These are phyloP conservation scores for Onthophagus sagittarius DNA, from an alignment of 2,888 invertebrate species.

Conservation along the genomic window DNA sequence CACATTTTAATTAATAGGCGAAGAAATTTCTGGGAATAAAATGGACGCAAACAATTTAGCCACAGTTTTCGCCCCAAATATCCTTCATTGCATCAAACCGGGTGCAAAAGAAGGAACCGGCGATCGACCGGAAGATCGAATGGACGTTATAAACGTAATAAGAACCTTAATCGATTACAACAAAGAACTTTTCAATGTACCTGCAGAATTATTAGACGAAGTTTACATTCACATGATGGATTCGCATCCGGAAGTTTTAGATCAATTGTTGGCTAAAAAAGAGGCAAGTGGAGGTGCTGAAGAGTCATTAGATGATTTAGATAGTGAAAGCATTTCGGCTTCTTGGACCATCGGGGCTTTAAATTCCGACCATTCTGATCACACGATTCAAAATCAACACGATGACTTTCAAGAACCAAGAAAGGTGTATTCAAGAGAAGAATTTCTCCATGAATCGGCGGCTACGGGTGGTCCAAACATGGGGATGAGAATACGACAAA, in stretches of 20 bases:
- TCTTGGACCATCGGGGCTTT: slow-evolving; percentile 43
- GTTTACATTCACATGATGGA: slow-evolving; percentile 84
- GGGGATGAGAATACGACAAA: slow-evolving; percentile 48
- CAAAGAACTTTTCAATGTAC: slow-evolving; percentile 69
- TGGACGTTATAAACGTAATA: slow-evolving; percentile 88
- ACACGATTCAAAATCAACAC: slow-evolving; percentile 27
- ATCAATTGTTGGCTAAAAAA: slow-evolving; percentile 56
- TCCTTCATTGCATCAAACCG: slow-evolving; percentile 74
- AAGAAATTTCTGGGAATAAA: slow-evolving; percentile 73
- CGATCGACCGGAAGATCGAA: slow-evolving; percentile 73
- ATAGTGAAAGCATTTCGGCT: slow-evolving; percentile 50
- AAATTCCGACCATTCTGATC: slow-evolving; percentile 36
- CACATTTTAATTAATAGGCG: slow-evolving; percentile 45
- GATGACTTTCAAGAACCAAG: slow-evolving; percentile 42
- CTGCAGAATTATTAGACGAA: slow-evolving; percentile 80
- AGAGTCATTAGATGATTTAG: slow-evolving; percentile 48
- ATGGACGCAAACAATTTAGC: slow-evolving; percentile 93
- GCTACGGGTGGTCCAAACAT: slow-evolving; percentile 64
- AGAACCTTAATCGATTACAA: slow-evolving; percentile 71
- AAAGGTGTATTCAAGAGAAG: slow-evolving; percentile 69
- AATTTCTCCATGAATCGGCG: slow-evolving; percentile 69
- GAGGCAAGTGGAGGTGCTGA: slow-evolving; percentile 47
- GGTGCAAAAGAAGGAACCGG: slow-evolving; percentile 43
- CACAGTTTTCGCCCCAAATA: slow-evolving; percentile 91
- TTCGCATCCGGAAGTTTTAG: slow-evolving; percentile 75